Evolutionary conservation across 2,888 invertebrate genomes (phyloP), one percentile per base, ranked within the genome.

Genomic region (Minunthozetes semirufus): DNA sequence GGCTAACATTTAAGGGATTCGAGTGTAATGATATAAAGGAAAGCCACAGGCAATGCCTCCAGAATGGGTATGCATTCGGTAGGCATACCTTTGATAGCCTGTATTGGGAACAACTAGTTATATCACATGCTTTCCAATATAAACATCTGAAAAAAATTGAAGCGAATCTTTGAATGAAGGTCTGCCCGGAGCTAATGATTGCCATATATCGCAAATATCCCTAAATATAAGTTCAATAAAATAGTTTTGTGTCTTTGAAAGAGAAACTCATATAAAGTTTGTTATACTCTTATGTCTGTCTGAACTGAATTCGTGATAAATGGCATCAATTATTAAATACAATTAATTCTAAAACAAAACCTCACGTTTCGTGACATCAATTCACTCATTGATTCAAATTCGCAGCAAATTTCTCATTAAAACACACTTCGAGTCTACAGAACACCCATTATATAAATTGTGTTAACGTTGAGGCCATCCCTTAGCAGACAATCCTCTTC

Each of bases 41-140:
- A 66, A 66, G 66, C 66, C 66, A 38, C 63, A 66, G 66, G 66
- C 66, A 66, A 38, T 38, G 63, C 63, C 63, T 66, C 63, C 13
- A 66, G 38, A 66, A 33, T 66, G 63, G 63, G 22, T 38, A 38
- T 66, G 38, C 19, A 5, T 59, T 56, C 22, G 27, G 56, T 56
- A 13, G 61, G 29, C 25, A 33, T 61, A 61, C 61, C 61, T 61
- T 4, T 61, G 61, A 25, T 59, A 15, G 19, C 38, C n/a, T 66
- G 33, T 8, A 66, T 66, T 29, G 33, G 63, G 63, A 38, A 66
- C 63, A 66, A 66, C 63, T 66, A 38, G 63, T 66, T 66, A n/a
- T 66, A 66, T 66, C 63, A 66, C 63, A 66, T 66, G 63, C 8
- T 66, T 11, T 66, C 15, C 33, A 66, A 66, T 38, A 66, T 59